These are phyloP conservation scores for Strigops habroptila DNA, from an alignment of 2,113 vertebrate genomes.

Conservation along the genomic window DNA sequence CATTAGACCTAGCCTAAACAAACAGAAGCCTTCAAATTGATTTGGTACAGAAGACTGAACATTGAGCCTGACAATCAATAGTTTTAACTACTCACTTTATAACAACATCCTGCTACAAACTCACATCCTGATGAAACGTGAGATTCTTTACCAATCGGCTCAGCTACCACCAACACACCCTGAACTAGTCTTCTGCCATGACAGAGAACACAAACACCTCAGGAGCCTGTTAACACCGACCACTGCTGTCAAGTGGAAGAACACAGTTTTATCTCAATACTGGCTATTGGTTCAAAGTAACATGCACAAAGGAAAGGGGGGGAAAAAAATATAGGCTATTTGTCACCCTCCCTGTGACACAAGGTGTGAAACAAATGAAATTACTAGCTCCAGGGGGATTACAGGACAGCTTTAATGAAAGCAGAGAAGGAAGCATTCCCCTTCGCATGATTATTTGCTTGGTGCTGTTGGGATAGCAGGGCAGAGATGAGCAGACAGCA, in stretches of 20 bases:
- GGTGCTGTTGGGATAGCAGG: background rate
- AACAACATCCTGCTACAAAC: background rate
- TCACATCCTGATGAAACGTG: background rate
- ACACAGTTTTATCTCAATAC: background rate
- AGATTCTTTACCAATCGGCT: background rate
- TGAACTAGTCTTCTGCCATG: background rate
- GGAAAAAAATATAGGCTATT: background rate
- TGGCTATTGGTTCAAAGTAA: background rate
- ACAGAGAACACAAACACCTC: background rate
- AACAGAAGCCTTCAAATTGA: background rate
- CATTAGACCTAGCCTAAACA: background rate
- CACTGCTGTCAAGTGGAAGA: background rate
- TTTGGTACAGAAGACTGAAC: background rate
- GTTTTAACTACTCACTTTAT: background rate
- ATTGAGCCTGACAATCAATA: background rate
- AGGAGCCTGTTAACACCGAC: background rate
- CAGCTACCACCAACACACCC: background rate
- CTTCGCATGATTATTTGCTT: background rate
- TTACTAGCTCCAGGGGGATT: background rate
- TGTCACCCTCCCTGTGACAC: background rate
- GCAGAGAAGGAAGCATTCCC: background rate
- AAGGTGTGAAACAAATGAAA: background rate
- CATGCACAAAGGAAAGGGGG: background rate
- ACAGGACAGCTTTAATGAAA: background rate
- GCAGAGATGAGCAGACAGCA: background rate